phyloP scores from a whole-genome alignment of 2,888 invertebrate species.

The Cheiracanthium punctorium region DNA sequence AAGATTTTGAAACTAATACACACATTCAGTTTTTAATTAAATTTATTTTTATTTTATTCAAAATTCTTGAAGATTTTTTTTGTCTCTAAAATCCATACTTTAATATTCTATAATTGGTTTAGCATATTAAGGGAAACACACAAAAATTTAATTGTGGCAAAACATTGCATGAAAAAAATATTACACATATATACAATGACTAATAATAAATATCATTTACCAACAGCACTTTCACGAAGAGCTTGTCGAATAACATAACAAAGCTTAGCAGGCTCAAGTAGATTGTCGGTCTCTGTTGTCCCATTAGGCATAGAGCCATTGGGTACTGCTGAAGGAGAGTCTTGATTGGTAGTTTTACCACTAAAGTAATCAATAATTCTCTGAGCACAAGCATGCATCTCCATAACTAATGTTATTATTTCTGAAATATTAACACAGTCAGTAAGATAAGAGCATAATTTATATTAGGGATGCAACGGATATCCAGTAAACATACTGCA shows the following conservation, averaged over 20 bases:
- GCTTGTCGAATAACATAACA: conserved; percentile 82
- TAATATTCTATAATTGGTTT: neutral
- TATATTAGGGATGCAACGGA: no score
- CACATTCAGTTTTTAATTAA: no score
- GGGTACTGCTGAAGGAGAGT: conserved; percentile 46
- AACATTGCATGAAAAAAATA: neutral
- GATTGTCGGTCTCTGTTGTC: conserved; percentile 72
- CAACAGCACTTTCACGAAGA: conserved; percentile 81
- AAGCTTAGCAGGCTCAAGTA: conserved; percentile 80
- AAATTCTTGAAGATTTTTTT: no score
- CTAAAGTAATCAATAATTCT: conserved; percentile 81
- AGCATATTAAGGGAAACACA: neutral
- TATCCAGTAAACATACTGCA: no score
- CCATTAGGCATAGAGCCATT: conserved; percentile 54
- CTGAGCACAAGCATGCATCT: conserved; percentile 81
- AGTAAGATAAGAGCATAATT: no score
- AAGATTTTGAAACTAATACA: no score
- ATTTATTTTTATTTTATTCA: no score
- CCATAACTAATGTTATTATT: conserved; percentile 81
- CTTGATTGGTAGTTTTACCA: conserved; percentile 72
- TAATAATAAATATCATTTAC: no score
- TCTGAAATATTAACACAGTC: conserved; percentile 77
- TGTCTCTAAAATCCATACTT: neutral
- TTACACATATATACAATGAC: neutral
- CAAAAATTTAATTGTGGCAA: neutral